Evolutionary conservation across 2,888 invertebrate species (phyloP), one percentile per base, ranked within the genome.

Genomic region (Leucania comma): DNA sequence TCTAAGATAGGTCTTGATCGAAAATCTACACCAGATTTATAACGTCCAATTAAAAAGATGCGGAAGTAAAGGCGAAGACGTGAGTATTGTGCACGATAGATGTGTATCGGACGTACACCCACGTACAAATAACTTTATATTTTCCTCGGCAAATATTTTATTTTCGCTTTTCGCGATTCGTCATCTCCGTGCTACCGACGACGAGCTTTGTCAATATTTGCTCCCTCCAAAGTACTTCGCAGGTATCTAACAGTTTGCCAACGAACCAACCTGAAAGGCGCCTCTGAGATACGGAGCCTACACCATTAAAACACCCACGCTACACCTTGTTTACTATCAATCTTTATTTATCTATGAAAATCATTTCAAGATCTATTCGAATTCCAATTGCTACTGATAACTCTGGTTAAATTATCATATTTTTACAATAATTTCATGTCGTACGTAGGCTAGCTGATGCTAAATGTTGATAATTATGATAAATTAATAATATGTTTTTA

Each of bases 181-280:
- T 85, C 82, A 85, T 73, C 80, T 75, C 71, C 60, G 57, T 42
- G 77, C 82, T 84, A 68, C 83, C 79, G 80, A 78, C 79, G 80
- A 78, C 80, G 85, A 88, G 82, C 83, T 76, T 72, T 82, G 90
- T 90, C 90, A 93, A 93, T 93, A 92, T 94, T 91, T 88, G 81
- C 83, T 75, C 62, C 78, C 72, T 82, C 68, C 81, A 86, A 53
- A 77, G 78, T 80, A 80, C 75, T 53, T 75, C 57, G 66, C 62
- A 68, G 72, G 63, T 63, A 81, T 70, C 75, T 74, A 62, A 72
- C 72, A 83, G 73, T 80, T 86, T 79, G 58, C 84, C 65, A 60
- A 75, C 75, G 82, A 86, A 83, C 69, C 84, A 88, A 90, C 89
- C 89, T 90, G 84, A 86, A 84, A 87, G 87, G 89, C 87, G 88